These are phyloP conservation scores for Sebastes iracundus DNA, from an alignment of 2,797 vertebrate species.

Conservation along the genomic window DNA sequence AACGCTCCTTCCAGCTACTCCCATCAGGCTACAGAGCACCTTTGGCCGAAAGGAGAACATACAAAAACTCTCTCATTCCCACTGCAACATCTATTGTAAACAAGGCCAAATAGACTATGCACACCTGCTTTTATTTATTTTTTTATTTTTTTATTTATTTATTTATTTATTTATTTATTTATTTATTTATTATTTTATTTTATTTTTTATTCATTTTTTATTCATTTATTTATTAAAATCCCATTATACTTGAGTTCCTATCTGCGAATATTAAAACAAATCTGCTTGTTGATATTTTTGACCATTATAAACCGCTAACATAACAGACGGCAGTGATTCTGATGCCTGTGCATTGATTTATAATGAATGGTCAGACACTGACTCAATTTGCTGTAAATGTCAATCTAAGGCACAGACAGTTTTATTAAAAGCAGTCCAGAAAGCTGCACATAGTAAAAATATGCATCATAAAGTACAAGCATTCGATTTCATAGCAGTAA, in stretches of 20 bases:
- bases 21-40: neutral
- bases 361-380: neutral
- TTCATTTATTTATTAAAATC: neutral
- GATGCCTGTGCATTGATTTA: neutral
- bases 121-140: no score
- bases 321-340: no score
- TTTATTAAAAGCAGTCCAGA: neutral
- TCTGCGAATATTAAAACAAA: neutral
- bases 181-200: no score
- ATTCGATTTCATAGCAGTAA: neutral
- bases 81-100: no score
- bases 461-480: neutral
- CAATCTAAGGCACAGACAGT: neutral
- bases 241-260: neutral
- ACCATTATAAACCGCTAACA: neutral
- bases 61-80: neutral
- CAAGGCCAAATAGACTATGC: no score
- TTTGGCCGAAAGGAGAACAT: neutral
- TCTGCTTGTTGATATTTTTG: neutral
- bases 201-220: no score
- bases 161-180: no score
- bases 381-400: conserved; percentile 2
- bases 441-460: neutral
- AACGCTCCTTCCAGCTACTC: accelerated
- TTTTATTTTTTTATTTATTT: no score